A percentile compares a stretch with the other conserved stretches of the same genome.
These are phyloP conservation scores for Podilymbus podiceps DNA, from an alignment of 2,113 vertebrate species.

Conservation along the genomic window DNA sequence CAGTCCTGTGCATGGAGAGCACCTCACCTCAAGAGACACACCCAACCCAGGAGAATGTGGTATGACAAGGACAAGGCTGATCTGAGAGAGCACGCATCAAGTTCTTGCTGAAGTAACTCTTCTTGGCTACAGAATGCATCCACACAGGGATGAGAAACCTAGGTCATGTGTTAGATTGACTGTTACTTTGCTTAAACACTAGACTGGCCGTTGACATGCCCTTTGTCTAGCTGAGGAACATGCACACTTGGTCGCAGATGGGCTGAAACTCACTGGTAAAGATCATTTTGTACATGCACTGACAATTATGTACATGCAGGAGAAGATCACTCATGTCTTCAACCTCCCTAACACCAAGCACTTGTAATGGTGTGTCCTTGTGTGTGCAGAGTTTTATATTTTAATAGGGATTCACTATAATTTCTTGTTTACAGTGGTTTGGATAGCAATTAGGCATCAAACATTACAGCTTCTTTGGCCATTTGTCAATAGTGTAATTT, in stretches of 20 bases:
- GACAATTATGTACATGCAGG: neutral
- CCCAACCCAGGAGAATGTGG: neutral
- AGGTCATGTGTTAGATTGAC: neutral
- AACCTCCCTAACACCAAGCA: neutral
- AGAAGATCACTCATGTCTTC: neutral
- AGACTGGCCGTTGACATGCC: neutral
- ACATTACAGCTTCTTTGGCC: neutral
- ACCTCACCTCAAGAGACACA: neutral
- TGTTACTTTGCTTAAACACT: neutral
- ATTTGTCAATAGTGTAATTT: slow-evolving; percentile 2
- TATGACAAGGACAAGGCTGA: neutral
- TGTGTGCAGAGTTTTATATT: neutral
- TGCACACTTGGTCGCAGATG: neutral
- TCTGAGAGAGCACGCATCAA: neutral
- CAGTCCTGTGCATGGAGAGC: neutral
- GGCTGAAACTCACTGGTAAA: neutral
- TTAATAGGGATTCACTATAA: neutral
- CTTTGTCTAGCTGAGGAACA: neutral
- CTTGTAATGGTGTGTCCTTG: neutral
- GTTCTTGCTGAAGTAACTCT: neutral
- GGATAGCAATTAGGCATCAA: neutral
- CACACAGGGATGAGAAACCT: neutral
- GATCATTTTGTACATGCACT: neutral
- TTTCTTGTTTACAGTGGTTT: neutral
- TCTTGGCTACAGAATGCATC: neutral